Conservation (phyloP, 2,888 invertebrate species). For the Nowickia ferox region DNA sequence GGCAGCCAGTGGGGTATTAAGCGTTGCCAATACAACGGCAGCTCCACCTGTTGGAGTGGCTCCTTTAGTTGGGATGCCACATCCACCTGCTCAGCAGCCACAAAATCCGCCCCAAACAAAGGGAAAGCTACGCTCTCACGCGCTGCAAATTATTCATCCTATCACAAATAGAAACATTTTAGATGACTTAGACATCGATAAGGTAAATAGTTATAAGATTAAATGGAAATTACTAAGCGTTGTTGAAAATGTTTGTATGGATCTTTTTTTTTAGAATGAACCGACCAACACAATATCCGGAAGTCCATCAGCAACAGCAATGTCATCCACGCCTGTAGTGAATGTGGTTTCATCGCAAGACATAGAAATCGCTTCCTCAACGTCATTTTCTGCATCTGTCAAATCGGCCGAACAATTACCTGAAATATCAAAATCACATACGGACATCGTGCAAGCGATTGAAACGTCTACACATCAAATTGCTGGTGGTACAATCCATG, state of each 20-base stretch:
- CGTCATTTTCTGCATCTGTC: slow-evolving; percentile 56
- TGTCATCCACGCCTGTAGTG: background rate
- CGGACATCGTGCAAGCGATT: slow-evolving; percentile 7
- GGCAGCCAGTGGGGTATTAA: slow-evolving; percentile 82
- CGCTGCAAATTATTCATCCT: slow-evolving; percentile 83
- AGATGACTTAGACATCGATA: slow-evolving; percentile 78
- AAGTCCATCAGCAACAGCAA: slow-evolving; percentile 6
- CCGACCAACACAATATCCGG: slow-evolving; percentile 3
- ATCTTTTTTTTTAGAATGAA: slow-evolving; percentile 39
- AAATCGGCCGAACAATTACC: slow-evolving; percentile 56
- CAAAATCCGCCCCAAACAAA: slow-evolving; percentile 38
- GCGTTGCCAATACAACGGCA: slow-evolving; percentile 78
- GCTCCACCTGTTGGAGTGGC: slow-evolving; percentile 77
- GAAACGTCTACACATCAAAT: slow-evolving; percentile 48
- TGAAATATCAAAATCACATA: slow-evolving; percentile 37
- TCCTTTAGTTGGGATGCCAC: slow-evolving; percentile 77
- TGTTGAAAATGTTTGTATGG: background rate
- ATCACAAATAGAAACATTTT: slow-evolving; percentile 82
- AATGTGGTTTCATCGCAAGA: slow-evolving; percentile 30
- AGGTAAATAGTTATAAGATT: slow-evolving; percentile 70
- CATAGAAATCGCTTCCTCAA: slow-evolving; percentile 23
- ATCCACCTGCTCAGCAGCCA: slow-evolving; percentile 67
- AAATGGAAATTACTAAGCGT: background rate
- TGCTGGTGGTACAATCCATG: background rate
- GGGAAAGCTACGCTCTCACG: slow-evolving; percentile 43